Evolutionary conservation across 1,140 invertebrate genomes (phyloP).

Genomic region (Drosophila novamexicana): DNA sequence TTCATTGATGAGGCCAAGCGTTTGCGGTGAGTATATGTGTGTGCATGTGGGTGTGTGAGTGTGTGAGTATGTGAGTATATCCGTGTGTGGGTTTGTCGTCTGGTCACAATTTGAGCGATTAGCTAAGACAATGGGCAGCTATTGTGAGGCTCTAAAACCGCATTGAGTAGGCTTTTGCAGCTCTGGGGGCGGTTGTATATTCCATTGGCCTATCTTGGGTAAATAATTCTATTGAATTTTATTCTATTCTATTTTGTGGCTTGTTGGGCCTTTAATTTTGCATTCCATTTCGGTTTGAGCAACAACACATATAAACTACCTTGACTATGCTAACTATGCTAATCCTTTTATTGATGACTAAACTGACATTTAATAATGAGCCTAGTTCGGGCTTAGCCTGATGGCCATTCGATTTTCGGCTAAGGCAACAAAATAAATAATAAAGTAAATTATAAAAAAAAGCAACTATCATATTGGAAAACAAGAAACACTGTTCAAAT

Average conservation of each 20-base stretch:
- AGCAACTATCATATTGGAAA: constrained; percentile 6
- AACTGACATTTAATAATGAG: constrained; percentile 70
- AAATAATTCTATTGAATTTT: constrained; percentile 62
- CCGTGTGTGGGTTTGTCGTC: constrained; percentile 44
- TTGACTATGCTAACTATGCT: constrained; percentile 47
- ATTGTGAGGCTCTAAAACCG: constrained; percentile 58
- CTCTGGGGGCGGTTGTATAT: constrained; percentile 38
- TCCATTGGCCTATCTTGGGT: constrained; percentile 65
- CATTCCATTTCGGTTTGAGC: background rate
- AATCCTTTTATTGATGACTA: constrained; percentile 76
- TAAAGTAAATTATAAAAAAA: constrained; percentile 22
- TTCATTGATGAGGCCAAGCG: constrained; percentile 99
- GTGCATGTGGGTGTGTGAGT: constrained; percentile 3
- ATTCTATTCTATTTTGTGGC: constrained; percentile 9
- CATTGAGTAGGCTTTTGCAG: constrained; percentile 39
- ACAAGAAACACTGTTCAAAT: constrained; percentile 59
- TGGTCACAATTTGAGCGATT: constrained; percentile 80
- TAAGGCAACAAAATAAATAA: background rate
- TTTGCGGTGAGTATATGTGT: constrained; percentile 90
- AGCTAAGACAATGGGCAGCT: constrained; percentile 78
- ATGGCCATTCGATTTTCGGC: constrained; percentile 66
- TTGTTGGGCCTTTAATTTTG: constrained; percentile 4
- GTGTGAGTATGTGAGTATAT: constrained; percentile 19
- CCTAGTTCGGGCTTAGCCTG: constrained; percentile 62
- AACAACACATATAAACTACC: background rate